Conservation (phyloP, 2,888 invertebrate genomes). For the Cyaniris semiargus region DNA sequence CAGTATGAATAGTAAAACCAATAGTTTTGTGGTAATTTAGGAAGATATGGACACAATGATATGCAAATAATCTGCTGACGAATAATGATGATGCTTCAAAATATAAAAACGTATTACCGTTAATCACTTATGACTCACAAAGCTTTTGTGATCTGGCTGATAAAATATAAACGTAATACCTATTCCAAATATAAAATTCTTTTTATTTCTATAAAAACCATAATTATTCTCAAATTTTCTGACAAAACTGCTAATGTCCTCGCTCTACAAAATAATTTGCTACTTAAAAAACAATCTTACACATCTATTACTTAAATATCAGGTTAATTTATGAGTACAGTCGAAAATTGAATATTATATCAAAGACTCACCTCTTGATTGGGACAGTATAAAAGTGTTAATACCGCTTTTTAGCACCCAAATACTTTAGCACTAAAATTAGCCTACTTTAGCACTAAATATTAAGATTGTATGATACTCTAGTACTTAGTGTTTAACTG, state of each 20-base stretch:
- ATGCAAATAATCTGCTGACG: neutral
- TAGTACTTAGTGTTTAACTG: conserved; percentile 43
- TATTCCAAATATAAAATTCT: neutral
- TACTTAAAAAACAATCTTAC: neutral
- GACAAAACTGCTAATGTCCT: neutral
- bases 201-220: neutral
- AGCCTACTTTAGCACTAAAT: conserved; percentile 28
- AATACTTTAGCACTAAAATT: neutral
- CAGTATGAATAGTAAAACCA: no score
- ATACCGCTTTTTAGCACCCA: neutral
- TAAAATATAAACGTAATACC: neutral
- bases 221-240: neutral
- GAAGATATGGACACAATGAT: no score
- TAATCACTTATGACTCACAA: neutral
- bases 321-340: neutral
- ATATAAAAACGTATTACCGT: neutral
- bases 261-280: neutral
- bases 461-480: conserved; percentile 38
- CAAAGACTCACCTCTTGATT: no score
- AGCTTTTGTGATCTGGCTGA: neutral
- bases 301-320: neutral
- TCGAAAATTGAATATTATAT: neutral
- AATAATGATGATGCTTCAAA: neutral
- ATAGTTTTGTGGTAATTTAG: no score
- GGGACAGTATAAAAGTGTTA: neutral